Conservation (phyloP, 23 tunicate species). For the Aplidium turbinatum region DNA sequence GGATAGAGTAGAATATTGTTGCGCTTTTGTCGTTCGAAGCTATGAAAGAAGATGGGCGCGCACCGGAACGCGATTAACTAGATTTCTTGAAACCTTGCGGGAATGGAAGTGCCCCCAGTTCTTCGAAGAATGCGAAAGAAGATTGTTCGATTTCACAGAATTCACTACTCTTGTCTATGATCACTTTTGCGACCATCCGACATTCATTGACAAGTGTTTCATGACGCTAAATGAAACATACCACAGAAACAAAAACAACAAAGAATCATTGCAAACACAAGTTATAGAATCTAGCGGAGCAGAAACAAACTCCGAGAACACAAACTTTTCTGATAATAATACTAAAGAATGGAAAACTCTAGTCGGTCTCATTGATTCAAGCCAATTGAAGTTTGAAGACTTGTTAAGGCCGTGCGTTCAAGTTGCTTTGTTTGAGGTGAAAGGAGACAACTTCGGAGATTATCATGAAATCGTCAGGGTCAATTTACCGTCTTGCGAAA, state of each 20-base stretch:
- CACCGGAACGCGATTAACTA: neutral
- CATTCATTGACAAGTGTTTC: constrained; percentile 5
- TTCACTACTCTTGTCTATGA: constrained; percentile 48
- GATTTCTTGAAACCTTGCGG: constrained; percentile 12
- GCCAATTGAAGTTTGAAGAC: neutral
- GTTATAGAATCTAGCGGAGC: neutral
- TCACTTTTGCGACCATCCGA: constrained; percentile 19
- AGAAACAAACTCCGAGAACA: no score
- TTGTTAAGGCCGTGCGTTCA: constrained; percentile 62
- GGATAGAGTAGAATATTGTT: neutral
- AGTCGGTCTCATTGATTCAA: neutral
- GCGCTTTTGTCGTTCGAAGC: neutral
- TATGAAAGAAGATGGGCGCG: neutral
- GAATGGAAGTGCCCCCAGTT: constrained; percentile 68
- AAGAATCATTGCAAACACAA: neutral
- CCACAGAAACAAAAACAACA: neutral
- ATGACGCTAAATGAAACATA: neutral
- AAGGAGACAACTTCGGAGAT: constrained; percentile 46
- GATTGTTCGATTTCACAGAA: constrained; percentile 35
- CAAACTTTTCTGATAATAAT: no score
- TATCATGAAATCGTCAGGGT: constrained; percentile 53
- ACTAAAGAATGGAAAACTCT: neutral
- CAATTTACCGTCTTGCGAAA: constrained; percentile 57
- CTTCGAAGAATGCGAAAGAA: constrained; percentile 31
- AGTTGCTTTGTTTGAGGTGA: constrained; percentile 62